Evolutionary conservation across 1,140 invertebrate species (phyloP), one percentile per base, ranked within the genome.

Genomic region (Drosophila seguyi): DNA sequence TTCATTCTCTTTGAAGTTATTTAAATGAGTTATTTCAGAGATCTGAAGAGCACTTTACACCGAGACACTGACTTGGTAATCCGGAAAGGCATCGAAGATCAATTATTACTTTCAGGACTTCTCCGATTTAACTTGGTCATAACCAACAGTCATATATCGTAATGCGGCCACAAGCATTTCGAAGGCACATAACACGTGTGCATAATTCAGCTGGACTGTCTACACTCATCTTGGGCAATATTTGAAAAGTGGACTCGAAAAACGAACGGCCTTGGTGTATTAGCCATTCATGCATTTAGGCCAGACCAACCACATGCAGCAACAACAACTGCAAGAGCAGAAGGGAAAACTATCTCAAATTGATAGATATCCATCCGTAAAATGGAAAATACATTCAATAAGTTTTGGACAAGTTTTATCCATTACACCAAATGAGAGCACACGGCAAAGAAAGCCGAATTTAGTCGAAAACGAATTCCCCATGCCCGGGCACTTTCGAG

Each of bases 381-480:
- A 88, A 74, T 76, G 84, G 74, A 83, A 77, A 79, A 61, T 71
- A 71, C 80, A 82, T 61, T 82, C 75, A 82, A 86, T 59, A 61
- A 78, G 39, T 78, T 78, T 66, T 71, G 41, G 80, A 83, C 80
- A 83, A 75, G 75, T 79, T 83, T 83, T 83, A 56, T 79, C 80
- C 80, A 83, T 83, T 83, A 83, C 81, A 74, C 56, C 47, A 72
- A 81, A 77, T 77, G 60, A 66, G 57, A 62, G 52, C 60, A 42
- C 57, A 53, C 50, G 57, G 68, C 75, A 60, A 74, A 55, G 45
- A 58, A 47, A 57, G 45, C 53, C 18, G 22, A 61, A 69, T 61
- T 42, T 78, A 42, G 39, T 62, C 16, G 58, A 83, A 82, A 75
- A 78, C 78, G 73, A 75, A 82, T 79, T 78, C 57, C 38, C 36